A percentile compares a stretch with the other conserved stretches of the same genome.
phyloP scores from a whole-genome alignment of 2,888 invertebrate genomes.

The Mantis religiosa region DNA sequence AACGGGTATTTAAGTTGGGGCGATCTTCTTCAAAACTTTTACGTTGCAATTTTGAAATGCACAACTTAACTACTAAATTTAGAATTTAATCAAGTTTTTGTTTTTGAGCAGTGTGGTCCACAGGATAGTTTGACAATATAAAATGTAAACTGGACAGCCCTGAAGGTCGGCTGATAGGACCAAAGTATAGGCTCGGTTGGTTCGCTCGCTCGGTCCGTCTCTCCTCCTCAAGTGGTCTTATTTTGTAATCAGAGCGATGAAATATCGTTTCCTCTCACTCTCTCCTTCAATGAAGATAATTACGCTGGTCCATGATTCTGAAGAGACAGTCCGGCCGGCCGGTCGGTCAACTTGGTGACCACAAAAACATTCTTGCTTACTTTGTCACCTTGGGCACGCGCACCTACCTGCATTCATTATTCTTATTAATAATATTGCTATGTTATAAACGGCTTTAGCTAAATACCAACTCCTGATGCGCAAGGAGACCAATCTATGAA shows the following conservation, averaged over 20 bases:
- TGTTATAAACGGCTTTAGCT: too few species aligned
- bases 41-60: too few species aligned
- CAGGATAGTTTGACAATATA: too few species aligned
- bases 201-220: neutral
- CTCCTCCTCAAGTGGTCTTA: slow-evolving; percentile 20
- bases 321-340: neutral
- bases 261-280: slow-evolving; percentile 21
- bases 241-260: slow-evolving; percentile 25
- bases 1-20: too few species aligned
- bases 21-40: too few species aligned
- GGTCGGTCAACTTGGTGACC: neutral
- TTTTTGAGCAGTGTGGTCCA: too few species aligned
- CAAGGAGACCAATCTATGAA: too few species aligned
- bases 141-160: too few species aligned
- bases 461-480: too few species aligned
- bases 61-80: too few species aligned
- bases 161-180: neutral
- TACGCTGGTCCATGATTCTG: slow-evolving; percentile 6
- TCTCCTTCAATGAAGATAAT: slow-evolving; percentile 17
- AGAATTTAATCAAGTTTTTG: too few species aligned
- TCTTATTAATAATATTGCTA: too few species aligned
- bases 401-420: neutral
- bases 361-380: neutral
- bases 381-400: neutral
- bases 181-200: neutral